Base-by-base conservation (phyloP, 2,888 invertebrate species). In the Protophormia terraenovae region DNA sequence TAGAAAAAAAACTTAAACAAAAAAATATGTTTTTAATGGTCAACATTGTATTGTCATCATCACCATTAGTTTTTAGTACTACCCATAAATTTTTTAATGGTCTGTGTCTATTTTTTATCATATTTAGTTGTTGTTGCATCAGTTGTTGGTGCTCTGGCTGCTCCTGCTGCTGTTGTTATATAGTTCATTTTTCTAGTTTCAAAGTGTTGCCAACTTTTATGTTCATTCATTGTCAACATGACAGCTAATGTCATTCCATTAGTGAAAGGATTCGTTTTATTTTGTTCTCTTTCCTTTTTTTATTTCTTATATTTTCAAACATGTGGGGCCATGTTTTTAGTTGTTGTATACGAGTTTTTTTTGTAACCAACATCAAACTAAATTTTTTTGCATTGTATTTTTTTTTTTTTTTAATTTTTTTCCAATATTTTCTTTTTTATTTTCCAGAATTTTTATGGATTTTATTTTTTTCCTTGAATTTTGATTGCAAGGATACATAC, bases 191-290 rank as follows among this genome's bases (percentile, higher is more conserved):
- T 64, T 80, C 71, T 80, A 50, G 50, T 53, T 76, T n/a, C 38
- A 53, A 71, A 80, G 80, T 62, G 77, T 78, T 85, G 84, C 84
- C 84, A 85, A 81, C 84, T 78, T 85, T 81, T 73, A 81, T 81
- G 81, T 78, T 85, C 81, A 64, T 78, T 78, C 81, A 81, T 81
- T 81, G 81, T 81, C 84, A 85, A 81, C 84, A 85, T 85, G 84
- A 85, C 81, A 85, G 84, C 72, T 81, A 85, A 85, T 85, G 84
- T 85, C 84, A 85, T 85, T 85, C 84, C 81, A 85, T 85, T 85
- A 85, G 84, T 85, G 77, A 77, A 85, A 73, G 73, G 81, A 78
- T 85, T 80, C 66, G 14, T 80, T 80, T 78, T 62, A 5, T n/a
- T 50, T 27, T n/a, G n/a, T 73, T 72, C 19, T 32, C 4, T 29